Conservation (phyloP, 2,888 invertebrate species). For the Heliconius aoede region DNA sequence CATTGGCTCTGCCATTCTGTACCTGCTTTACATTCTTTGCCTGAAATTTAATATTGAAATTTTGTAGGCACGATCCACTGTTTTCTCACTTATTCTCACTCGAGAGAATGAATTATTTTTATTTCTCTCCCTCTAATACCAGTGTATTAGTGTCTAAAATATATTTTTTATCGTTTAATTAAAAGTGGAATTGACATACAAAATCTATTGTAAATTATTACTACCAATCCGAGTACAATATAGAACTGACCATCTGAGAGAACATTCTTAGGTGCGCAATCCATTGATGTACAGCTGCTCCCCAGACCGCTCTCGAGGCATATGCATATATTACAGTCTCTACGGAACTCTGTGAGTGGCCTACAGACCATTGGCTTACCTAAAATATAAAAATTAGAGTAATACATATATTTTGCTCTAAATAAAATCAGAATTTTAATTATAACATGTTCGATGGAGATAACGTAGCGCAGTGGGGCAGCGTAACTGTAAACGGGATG, state of each 20-base stretch:
- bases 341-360: constrained; percentile 71
- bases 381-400: constrained; percentile 47
- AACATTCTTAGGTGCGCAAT: constrained; percentile 50
- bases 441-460: not conserved
- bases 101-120: no score
- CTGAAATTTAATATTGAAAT: constrained; percentile 35
- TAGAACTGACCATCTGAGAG: not conserved
- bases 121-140: no score
- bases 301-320: constrained; percentile 71
- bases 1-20: constrained; percentile 54
- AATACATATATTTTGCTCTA: not conserved
- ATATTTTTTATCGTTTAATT: no score
- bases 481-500: not conserved
- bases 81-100: no score
- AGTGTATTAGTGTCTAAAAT: no score
- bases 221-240: not conserved
- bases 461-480: not conserved
- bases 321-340: constrained; percentile 80
- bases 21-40: constrained; percentile 55
- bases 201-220: no score
- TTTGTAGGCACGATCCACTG: no score
- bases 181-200: no score
- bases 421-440: not conserved
- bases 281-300: constrained; percentile 63
- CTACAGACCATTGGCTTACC: constrained; percentile 69